These are phyloP conservation scores for Trematocara stigmaticum DNA, from an alignment of 2,113 vertebrate genomes.

Conservation along the genomic window DNA sequence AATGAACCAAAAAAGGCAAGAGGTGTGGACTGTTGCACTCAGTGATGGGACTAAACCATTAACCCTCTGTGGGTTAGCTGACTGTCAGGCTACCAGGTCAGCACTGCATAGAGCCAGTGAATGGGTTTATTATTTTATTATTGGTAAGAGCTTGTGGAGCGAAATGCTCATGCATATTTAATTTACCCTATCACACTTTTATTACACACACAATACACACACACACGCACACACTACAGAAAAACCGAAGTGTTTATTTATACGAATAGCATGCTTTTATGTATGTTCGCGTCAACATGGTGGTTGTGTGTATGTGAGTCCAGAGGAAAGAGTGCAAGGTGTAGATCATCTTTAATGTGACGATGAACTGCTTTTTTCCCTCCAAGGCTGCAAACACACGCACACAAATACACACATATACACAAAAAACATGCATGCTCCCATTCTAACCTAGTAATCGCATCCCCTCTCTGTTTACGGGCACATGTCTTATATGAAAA, in stretches of 20 bases:
- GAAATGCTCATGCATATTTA: constrained; percentile 54
- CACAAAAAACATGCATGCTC: neutral
- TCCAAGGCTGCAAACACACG: neutral
- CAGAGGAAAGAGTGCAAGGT: neutral
- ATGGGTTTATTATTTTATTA: constrained; percentile 9
- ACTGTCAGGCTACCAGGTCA: neutral
- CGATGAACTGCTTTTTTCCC: neutral
- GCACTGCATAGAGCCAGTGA: neutral
- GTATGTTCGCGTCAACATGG: neutral
- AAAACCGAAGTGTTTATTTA: neutral
- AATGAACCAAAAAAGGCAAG: neutral
- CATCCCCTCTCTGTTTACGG: neutral
- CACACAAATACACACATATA: neutral
- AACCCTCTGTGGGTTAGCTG: neutral
- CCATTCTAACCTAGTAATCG: neutral
- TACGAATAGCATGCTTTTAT: neutral
- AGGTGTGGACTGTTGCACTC: neutral
- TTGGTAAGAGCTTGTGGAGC: constrained; percentile 44
- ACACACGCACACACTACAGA: neutral
- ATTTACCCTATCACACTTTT: constrained; percentile 21
- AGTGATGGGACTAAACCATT: neutral
- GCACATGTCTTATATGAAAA: neutral
- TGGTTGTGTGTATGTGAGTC: neutral
- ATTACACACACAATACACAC: neutral
- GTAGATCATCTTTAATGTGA: constrained; percentile 35